phyloP scores from a whole-genome alignment of 2,888 invertebrate genomes.

The Blastobasis adustella region DNA sequence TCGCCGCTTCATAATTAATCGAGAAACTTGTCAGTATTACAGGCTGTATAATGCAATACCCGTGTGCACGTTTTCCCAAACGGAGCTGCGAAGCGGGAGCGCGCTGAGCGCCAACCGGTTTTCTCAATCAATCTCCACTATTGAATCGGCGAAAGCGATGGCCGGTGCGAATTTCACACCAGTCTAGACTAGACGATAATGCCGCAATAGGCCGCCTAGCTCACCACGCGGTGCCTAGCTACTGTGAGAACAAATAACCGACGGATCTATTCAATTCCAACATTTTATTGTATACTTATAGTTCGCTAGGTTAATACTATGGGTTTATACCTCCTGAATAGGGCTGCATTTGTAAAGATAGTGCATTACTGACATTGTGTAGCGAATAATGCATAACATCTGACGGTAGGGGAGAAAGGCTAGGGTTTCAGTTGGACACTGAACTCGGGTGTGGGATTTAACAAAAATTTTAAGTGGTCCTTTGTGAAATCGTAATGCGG shows the following conservation, averaged over 20 bases:
- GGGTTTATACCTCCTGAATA: neutral
- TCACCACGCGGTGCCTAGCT: conserved; percentile 39
- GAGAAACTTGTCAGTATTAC: no score
- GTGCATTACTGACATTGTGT: neutral
- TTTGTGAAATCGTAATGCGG: no score
- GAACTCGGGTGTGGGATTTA: no score
- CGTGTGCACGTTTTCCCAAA: conserved; percentile 20
- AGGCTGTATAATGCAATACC: no score
- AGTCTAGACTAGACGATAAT: conserved; percentile 52
- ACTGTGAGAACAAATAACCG: conserved; percentile 61
- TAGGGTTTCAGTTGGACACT: no score
- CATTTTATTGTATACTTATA: conserved; percentile 6
- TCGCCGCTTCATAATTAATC: no score
- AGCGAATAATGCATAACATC: no score
- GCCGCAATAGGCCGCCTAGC: conserved; percentile 15
- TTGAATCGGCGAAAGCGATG: conserved; percentile 63
- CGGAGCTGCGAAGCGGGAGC: conserved; percentile 20
- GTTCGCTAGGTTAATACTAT: neutral
- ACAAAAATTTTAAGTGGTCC: no score
- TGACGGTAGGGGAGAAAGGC: no score
- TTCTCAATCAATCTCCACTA: conserved; percentile 52
- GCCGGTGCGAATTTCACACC: conserved; percentile 69
- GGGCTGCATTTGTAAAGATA: neutral
- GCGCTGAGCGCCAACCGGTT: conserved; percentile 47
- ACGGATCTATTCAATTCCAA: conserved; percentile 30